A percentile compares a stretch with the other conserved stretches of the same genome.
These are phyloP conservation scores for Pyrgus malvae DNA, from an alignment of 2,888 invertebrate genomes.

Conservation along the genomic window DNA sequence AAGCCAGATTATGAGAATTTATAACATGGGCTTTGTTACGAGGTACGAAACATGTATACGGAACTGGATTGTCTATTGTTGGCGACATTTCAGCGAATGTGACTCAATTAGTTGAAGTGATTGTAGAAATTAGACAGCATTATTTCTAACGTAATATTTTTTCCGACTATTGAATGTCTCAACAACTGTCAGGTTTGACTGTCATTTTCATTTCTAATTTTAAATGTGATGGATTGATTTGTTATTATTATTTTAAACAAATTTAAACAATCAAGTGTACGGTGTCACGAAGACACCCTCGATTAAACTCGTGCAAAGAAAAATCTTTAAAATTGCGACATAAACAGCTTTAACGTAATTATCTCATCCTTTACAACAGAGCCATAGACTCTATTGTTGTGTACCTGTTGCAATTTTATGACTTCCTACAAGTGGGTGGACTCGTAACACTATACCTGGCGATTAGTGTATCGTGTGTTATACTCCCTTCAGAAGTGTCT, in stretches of 20 bases:
- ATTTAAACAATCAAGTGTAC: too few species aligned
- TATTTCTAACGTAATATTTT: not conserved
- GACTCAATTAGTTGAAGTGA: slow-evolving; percentile 19
- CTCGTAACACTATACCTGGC: slow-evolving; percentile 2
- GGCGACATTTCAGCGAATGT: slow-evolving; percentile 14
- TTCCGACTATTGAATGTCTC: not conserved
- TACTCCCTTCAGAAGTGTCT: too few species aligned
- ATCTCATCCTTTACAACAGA: too few species aligned
- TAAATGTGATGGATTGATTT: too few species aligned
- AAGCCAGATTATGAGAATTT: slow-evolving; percentile 41
- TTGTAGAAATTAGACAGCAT: not conserved
- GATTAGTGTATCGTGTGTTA: slow-evolving; percentile 9
- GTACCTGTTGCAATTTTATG: slow-evolving; percentile 2
- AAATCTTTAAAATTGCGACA: too few species aligned
- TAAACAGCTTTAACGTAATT: too few species aligned
- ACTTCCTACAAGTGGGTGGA: slow-evolving; percentile 16
- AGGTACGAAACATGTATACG: slow-evolving; percentile 17
- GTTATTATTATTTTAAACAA: too few species aligned
- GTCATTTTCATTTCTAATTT: too few species aligned
- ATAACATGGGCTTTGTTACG: slow-evolving; percentile 25
- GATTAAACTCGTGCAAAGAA: too few species aligned
- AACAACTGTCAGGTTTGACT: not conserved
- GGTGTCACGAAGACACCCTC: too few species aligned
- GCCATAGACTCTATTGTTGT: not conserved
- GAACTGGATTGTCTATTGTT: slow-evolving; percentile 21